Base-by-base conservation (phyloP, 2,888 invertebrate genomes). In the Rhogogaster chlorosoma region DNA sequence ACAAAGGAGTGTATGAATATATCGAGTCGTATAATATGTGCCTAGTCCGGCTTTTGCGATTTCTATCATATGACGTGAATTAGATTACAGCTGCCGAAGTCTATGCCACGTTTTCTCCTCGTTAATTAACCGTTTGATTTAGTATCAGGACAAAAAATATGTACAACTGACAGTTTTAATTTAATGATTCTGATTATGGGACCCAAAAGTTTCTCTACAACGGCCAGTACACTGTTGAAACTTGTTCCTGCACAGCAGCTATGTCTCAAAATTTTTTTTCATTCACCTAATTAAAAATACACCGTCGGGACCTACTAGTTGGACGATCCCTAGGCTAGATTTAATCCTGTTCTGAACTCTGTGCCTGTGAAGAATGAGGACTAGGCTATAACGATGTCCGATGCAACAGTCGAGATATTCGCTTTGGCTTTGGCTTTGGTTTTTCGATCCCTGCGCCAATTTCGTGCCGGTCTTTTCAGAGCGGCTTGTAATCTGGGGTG, bases 401-500 rank as follows among this genome's bases (percentile, higher is more conserved):
- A 53, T 53, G 22, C n/a, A 32, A 36, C 22, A 38, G 57, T 18
- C 18, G n/a, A 77, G 77, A 73, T 77, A 77, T 53, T 77, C 29
- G 26, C 26, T 29, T 75, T 12, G 26, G 42, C 45, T 75, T 36
- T 70, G 12, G 61, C 61, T 26, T 77, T 53, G 15, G 45, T 15
- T 53, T 77, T 77, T n/a, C 18, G 32, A 53, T 49, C 18, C 18
- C 77, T 70, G 22, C 42, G 83, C 83, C 83, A 67, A 83, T 83
- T 67, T 45, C 70, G 83, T 83, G 42, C 18, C 29, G 29, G 61
- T 64, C 83, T 83, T 57, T 42, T 83, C 83, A 32, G 29, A 45
- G 70, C 67, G 67, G 26, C n/a, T 67, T 42, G 45, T 83, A 67
- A 83, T 83, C 83, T 29, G 70, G 83, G 83, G 83, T 45, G 45